These are phyloP conservation scores for Menidia beryllina DNA, from an alignment of 2,113 vertebrate genomes.

Conservation along the genomic window DNA sequence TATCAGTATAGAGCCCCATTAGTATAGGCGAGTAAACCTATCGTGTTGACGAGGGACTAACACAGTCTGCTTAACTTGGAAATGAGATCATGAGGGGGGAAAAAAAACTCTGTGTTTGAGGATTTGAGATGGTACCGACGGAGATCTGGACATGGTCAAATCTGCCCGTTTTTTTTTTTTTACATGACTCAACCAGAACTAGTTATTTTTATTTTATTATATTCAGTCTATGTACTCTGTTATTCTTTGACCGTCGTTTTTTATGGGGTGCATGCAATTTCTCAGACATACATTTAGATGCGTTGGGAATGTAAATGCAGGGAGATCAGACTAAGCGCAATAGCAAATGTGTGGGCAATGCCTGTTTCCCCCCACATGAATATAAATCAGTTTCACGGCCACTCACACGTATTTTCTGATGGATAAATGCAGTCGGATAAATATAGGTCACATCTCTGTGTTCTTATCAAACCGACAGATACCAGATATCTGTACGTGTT, in stretches of 20 bases:
- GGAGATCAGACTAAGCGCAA: neutral
- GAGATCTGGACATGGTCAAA: constrained; percentile 48
- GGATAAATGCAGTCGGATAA: neutral
- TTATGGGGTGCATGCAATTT: neutral
- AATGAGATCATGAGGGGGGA: constrained; percentile 81
- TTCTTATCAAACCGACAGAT: neutral
- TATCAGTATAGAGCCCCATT: constrained; percentile 81
- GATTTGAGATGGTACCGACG: constrained; percentile 65
- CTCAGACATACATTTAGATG: neutral
- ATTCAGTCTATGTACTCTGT: neutral
- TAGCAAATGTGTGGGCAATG: neutral
- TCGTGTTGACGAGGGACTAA: constrained; percentile 81
- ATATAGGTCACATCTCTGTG: too few relatives aligned
- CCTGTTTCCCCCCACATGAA: neutral
- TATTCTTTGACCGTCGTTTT: neutral
- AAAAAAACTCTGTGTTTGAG: constrained; percentile 73
- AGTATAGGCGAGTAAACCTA: constrained; percentile 81
- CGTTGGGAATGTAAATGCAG: neutral
- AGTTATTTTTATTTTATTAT: neutral
- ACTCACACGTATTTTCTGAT: neutral
- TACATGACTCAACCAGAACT: constrained; percentile 7
- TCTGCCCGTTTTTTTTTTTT: constrained; percentile 18
- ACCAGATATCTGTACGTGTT: neutral
- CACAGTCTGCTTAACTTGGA: constrained; percentile 81
- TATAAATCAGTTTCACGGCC: neutral